Conservation (phyloP, 2,888 invertebrate species). For the Lamproptera curius region DNA sequence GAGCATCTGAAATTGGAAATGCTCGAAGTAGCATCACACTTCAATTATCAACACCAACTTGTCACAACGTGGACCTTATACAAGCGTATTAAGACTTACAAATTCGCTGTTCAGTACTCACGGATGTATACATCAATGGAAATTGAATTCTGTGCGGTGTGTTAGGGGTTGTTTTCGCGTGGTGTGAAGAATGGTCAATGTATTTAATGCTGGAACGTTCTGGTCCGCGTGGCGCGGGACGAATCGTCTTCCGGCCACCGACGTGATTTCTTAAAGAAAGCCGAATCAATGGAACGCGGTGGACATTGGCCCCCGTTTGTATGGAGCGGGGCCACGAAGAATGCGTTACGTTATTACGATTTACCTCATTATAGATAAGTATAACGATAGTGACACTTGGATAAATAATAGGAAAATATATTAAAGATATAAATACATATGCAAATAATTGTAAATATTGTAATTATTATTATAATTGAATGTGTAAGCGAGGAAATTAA, state of each 20-base stretch:
- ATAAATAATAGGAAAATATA: neutral
- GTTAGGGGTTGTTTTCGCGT: constrained; percentile 33
- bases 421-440: neutral
- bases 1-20: constrained; percentile 49
- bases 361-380: too few relatives aligned
- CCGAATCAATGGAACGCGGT: constrained; percentile 67
- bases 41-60: constrained; percentile 12
- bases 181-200: constrained; percentile 44
- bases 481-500: too few relatives aligned
- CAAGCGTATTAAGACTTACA: constrained; percentile 19
- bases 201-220: constrained; percentile 49
- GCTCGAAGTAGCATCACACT: constrained; percentile 35
- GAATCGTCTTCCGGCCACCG: constrained; percentile 73
- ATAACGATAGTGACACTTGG: too few relatives aligned
- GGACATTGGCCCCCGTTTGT: constrained; percentile 71
- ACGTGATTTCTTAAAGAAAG: constrained; percentile 77
- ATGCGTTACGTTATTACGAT: constrained; percentile 23
- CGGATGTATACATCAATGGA: neutral
- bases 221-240: constrained; percentile 63
- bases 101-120: constrained; percentile 7
- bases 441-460: too few relatives aligned
- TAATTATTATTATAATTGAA: too few relatives aligned
- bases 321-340: constrained; percentile 35
- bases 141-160: constrained; percentile 14
- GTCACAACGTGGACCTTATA: constrained; percentile 29